Conservation (phyloP, 2,888 invertebrate genomes). For the Amphipoea lucens region DNA sequence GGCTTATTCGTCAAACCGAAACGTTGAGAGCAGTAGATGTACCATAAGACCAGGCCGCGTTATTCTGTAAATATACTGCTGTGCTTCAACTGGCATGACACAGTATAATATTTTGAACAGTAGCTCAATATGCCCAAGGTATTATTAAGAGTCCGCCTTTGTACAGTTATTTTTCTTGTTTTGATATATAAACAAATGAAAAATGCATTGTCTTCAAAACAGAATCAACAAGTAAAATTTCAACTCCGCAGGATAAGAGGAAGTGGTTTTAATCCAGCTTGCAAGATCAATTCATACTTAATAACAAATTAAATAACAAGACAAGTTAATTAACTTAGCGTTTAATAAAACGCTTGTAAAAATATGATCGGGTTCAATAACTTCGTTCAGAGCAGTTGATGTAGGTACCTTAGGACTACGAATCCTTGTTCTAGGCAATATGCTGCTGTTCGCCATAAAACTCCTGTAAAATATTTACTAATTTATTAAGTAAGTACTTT, state of each 20-base stretch:
- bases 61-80: slow-evolving; percentile 49
- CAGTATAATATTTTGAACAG: slow-evolving; percentile 31
- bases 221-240: neutral
- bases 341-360: neutral
- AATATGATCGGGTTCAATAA: neutral
- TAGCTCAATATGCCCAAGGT: neutral
- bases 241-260: neutral
- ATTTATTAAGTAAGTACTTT: neutral
- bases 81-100: slow-evolving; percentile 19
- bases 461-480: neutral
- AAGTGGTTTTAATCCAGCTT: neutral
- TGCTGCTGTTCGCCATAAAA: neutral
- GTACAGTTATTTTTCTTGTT: neutral
- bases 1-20: slow-evolving; percentile 20
- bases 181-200: no score
- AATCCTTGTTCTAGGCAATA: neutral
- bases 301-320: neutral
- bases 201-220: neutral
- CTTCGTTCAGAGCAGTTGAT: neutral
- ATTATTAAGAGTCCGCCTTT: neutral
- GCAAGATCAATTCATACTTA: neutral
- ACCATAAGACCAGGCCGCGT: slow-evolving; percentile 51
- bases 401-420: neutral
- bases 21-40: slow-evolving; percentile 41
- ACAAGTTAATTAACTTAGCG: no score